Base-by-base conservation (phyloP, 2,888 invertebrate species). In the Andrena fulva region DNA sequence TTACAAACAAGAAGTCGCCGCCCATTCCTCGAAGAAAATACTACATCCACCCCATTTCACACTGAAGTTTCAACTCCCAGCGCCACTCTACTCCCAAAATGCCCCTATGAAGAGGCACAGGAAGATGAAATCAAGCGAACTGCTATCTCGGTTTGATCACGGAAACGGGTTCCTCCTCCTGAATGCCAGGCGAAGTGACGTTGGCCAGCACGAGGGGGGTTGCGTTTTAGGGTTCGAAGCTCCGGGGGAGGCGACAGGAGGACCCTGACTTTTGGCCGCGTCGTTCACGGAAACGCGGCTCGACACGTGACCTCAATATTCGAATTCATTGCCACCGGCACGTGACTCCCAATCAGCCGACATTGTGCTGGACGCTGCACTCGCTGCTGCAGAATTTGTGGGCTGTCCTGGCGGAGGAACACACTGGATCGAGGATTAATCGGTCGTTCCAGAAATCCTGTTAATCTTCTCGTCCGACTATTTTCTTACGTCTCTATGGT, bases 311-410 rank as follows among this genome's bases (percentile, higher is more conserved):
- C 91, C 80, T 74, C 81, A 68, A 78, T 87, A 85, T 87, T 87
- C 88, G 87, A 90, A 90, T 89, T 90, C 89, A 90, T 90, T 87
- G 89, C 85, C 87, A 84, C 86, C 87, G 93, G 73, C 93, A 93
- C 93, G 93, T 91, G 93, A 91, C 93, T 89, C 85, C 90, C 92
- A 92, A 93, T 93, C 92, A 92, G 87, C 87, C 89, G 85, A 87
- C 87, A 92, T 92, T 90, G 91, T 91, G 77, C 85, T 76, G 31
- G 10, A 76, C 48, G 42, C 77, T 76, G 78, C 84, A 80, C 71
- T 77, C 78, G 69, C 60, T 27, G 66, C 64, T 78, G 75, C 76
- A 80, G 73, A 81, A 83, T 85, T 82, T 81, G 80, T 71, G 8
- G 59, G 16, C 33, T 20, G 64, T 54, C 12, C 52, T 7, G n/a